Evolutionary conservation across 1,140 invertebrate species (phyloP), one percentile per base, ranked within the genome.

Genomic region (Drosophila kanapiae): DNA sequence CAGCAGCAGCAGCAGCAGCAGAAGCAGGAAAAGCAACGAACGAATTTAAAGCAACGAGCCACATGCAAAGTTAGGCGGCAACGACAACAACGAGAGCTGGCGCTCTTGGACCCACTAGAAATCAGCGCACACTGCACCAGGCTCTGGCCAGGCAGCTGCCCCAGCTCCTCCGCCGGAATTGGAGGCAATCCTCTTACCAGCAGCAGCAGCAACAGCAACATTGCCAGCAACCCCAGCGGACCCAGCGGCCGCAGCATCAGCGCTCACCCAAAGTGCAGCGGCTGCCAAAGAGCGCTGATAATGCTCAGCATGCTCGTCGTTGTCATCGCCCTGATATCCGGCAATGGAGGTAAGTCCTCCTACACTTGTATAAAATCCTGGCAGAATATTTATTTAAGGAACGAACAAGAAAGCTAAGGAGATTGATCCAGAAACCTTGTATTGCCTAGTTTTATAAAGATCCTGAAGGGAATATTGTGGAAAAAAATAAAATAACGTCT

Each of bases 11-110:
- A 79, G 18, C 60, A 61, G 16, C 59, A 80, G 23, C 68, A 74
- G 63, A 72, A 78, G 16, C 43, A 68, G 27, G 53, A 77, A 29
- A 61, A 76, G 65, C 75, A 84, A 85, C 78, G 53, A 91, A 90
- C 85, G 85, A 88, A 90, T 90, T 91, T 90, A 90, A 85, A 82
- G 80, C 85, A 90, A 90, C 85, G 85, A 85, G 70, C 67, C 60
- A 51, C 72, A 75, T 58, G 61, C 60, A 58, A 43, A 58, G 48
- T 62, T 42, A 48, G 75, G 51, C 45, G 43, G 57, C 76, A 71
- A n/a, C 70, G 65, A 48, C 62, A 57, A 69, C 67, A 71, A 45
- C 58, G 43, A 43, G 51, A 56, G 45, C 63, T 54, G 64, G 35
- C 38, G 63, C 42, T 47, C 42, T 70, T 45, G 49, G 65, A 69